Percentiles rank a stretch among this genome's conserved stretches.
Evolutionary conservation across 2,113 vertebrate species (phyloP).

Genomic region (Fregetta grallaria): DNA sequence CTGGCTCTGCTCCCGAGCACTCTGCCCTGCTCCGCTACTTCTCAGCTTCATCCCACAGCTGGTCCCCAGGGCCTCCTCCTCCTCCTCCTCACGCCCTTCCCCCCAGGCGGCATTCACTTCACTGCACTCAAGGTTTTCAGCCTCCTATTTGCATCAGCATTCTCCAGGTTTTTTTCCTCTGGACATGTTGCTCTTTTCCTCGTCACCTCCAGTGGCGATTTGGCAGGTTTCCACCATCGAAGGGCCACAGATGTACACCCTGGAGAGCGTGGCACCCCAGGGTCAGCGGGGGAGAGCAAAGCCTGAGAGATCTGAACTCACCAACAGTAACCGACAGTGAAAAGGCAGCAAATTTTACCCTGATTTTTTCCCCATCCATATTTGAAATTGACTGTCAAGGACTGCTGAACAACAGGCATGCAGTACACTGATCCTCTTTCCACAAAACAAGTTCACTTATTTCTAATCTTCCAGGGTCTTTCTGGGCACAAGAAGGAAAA

Average conservation of each 20-base stretch:
- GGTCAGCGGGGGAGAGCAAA: not conserved
- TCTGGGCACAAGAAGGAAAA: not conserved
- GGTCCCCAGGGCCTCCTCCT: not conserved
- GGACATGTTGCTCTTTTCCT: not conserved
- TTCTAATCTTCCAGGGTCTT: not conserved
- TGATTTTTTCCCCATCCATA: not conserved
- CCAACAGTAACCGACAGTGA: not conserved
- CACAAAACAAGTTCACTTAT: not conserved
- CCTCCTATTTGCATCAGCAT: not conserved
- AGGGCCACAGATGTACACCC: not conserved
- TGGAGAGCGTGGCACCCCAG: accelerated
- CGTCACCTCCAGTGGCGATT: not conserved
- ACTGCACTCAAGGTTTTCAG: not conserved
- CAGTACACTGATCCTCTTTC: not conserved
- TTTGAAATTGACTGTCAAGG: not conserved
- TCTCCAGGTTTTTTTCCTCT: not conserved
- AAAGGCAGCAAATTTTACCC: not conserved
- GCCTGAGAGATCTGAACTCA: not conserved
- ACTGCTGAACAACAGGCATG: not conserved
- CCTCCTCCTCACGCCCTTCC: not conserved
- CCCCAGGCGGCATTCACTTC: not conserved
- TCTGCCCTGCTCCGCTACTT: not conserved
- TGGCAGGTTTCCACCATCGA: not conserved
- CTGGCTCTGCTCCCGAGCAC: not conserved
- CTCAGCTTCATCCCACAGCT: not conserved